Evolutionary conservation across 2,888 invertebrate species (phyloP).

Genomic region (Mellilla xanthometata): DNA sequence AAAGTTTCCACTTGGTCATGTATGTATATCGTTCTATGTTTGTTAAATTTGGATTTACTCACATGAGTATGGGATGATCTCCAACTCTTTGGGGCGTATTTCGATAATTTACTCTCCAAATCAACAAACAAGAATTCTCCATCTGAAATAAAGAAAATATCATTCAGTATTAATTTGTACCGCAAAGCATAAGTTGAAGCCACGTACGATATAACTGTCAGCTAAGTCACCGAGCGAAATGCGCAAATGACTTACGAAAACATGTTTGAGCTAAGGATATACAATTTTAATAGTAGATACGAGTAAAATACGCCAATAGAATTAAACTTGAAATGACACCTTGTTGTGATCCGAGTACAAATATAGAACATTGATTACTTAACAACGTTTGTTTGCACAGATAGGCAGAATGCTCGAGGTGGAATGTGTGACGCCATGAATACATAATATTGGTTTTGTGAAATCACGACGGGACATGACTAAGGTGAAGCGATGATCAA

Average conservation of each 20-base stretch:
- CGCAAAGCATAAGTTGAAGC: no score
- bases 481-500: slow-evolving; percentile 38
- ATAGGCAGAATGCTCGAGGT: slow-evolving; percentile 44
- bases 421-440: slow-evolving; percentile 50
- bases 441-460: slow-evolving; percentile 49
- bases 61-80: slow-evolving; percentile 96
- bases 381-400: slow-evolving; percentile 51
- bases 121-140: slow-evolving; percentile 98
- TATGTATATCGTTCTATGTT: no score
- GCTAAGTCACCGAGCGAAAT: no score
- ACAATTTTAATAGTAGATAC: slow-evolving; percentile 9
- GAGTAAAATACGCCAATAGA: slow-evolving; percentile 15
- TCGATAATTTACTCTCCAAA: slow-evolving; percentile 96
- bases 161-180: no score
- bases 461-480: slow-evolving; percentile 39
- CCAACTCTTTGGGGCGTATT: slow-evolving; percentile 98
- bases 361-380: slow-evolving; percentile 52
- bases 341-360: slow-evolving; percentile 43
- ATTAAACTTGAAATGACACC: slow-evolving; percentile 26
- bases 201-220: no score
- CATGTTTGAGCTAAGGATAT: not conserved
- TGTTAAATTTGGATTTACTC: slow-evolving; percentile 59
- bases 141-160: slow-evolving; percentile 84
- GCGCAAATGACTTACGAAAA: not conserved
- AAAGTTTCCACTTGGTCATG: no score